phyloP scores from a whole-genome alignment of 2,888 invertebrate species.

The Dione vanillae region DNA sequence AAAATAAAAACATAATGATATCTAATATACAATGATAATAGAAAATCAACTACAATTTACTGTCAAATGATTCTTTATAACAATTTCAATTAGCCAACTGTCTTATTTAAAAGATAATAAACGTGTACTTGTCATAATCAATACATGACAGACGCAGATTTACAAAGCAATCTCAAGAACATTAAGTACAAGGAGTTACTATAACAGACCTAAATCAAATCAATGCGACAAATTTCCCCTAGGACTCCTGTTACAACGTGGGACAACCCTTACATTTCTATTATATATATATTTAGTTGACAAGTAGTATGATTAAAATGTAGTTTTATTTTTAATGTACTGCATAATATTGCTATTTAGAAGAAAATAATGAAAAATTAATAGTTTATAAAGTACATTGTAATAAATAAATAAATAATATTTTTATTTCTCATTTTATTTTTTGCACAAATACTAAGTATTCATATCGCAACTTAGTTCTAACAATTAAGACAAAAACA shows the following conservation, averaged over 20 bases:
- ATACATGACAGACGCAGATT: neutral
- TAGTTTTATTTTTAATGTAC: neutral
- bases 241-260: slow-evolving; percentile 15
- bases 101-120: neutral
- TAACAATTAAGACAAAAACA: too few species aligned
- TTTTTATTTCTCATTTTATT: too few species aligned
- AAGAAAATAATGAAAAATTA: neutral
- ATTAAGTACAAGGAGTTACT: neutral
- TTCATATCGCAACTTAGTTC: too few species aligned
- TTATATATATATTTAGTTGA: neutral
- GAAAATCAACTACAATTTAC: too few species aligned
- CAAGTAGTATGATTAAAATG: neutral
- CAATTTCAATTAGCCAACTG: too few species aligned
- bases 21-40: too few species aligned
- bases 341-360: neutral
- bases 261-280: slow-evolving; percentile 8
- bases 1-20: too few species aligned
- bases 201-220: slow-evolving; percentile 22
- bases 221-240: slow-evolving; percentile 27
- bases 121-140: neutral
- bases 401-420: too few species aligned
- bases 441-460: too few species aligned
- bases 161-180: neutral
- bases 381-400: too few species aligned
- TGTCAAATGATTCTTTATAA: too few species aligned